A percentile compares a stretch with the other conserved stretches of the same genome.
Conservation (phyloP, 2,113 vertebrate species). For the Ceyx margarethae region DNA sequence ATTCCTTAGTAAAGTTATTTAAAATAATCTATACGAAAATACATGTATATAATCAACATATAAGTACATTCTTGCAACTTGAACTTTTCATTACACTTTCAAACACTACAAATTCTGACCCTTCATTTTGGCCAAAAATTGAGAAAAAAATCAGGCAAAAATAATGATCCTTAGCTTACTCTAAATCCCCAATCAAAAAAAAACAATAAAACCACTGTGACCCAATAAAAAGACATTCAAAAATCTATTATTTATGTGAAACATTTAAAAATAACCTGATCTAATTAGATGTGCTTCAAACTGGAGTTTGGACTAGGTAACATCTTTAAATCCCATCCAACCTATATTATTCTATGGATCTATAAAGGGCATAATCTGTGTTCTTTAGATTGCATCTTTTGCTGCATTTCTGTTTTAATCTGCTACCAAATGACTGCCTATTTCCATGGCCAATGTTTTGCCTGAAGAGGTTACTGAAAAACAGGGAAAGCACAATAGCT, state of each 20-base stretch:
- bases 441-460: neutral
- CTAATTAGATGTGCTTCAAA: rapidly evolving
- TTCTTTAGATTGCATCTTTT: neutral
- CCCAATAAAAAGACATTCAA: neutral
- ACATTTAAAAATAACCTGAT: neutral
- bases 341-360: neutral
- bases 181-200: neutral
- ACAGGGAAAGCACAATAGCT: neutral
- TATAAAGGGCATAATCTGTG: neutral
- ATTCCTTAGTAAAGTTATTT: neutral
- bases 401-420: neutral
- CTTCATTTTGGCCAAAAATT: neutral
- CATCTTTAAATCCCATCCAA: neutral
- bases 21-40: neutral
- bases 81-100: neutral
- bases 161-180: neutral
- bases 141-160: neutral
- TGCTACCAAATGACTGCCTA: neutral
- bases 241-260: neutral
- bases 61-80: neutral
- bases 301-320: neutral
- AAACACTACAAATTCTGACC: neutral
- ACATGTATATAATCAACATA: neutral
- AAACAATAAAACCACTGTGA: neutral
- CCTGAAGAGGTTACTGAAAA: neutral